Conservation (phyloP, 2,113 vertebrate species). For the Heterochromis multidens region DNA sequence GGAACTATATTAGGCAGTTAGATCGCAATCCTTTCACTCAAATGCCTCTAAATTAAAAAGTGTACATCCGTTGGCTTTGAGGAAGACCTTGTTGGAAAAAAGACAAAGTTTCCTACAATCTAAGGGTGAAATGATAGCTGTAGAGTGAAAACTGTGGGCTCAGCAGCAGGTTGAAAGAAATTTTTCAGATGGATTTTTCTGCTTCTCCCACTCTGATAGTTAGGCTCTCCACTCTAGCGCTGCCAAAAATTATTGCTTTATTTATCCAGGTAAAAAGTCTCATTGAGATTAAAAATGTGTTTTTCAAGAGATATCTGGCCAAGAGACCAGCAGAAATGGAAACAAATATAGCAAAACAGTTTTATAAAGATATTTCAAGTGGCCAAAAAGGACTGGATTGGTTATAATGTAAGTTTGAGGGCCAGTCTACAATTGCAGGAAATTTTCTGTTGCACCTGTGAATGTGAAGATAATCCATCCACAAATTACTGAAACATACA, state of each 20-base stretch:
- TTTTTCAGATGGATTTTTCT: background rate
- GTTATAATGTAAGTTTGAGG: background rate
- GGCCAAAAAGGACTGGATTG: background rate
- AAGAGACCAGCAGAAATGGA: background rate
- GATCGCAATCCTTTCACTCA: too few relatives aligned
- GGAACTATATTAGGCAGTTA: too few relatives aligned
- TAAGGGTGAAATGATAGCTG: too few relatives aligned
- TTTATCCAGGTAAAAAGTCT: background rate
- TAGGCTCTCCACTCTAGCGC: background rate
- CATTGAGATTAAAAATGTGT: background rate
- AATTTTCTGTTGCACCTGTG: too few relatives aligned
- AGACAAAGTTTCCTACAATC: accelerated
- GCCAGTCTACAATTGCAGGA: background rate
- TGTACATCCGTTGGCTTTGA: too few relatives aligned
- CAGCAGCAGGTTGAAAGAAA: background rate
- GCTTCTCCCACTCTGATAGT: background rate
- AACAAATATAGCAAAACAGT: background rate
- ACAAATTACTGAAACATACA: too few relatives aligned
- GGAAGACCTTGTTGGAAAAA: too few relatives aligned
- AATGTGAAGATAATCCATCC: too few relatives aligned
- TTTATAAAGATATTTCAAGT: background rate
- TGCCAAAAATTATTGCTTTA: background rate
- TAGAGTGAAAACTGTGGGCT: too few relatives aligned
- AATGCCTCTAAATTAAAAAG: too few relatives aligned
- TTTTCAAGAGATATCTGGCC: background rate